phyloP scores from a whole-genome alignment of 1,140 invertebrate species.

The Thaumetopoea pityocampa region DNA sequence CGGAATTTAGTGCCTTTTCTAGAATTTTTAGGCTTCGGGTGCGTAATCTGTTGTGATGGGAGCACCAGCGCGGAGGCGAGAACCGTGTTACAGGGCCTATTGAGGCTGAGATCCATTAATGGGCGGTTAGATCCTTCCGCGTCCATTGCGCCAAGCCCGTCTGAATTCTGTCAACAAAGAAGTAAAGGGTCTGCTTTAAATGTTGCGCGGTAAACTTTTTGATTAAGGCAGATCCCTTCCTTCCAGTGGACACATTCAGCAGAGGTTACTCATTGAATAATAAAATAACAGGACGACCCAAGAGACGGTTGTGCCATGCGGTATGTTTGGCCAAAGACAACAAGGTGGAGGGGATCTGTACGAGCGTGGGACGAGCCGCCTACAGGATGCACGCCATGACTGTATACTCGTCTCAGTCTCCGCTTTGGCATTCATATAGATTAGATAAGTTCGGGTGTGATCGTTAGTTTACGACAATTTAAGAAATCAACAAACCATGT shows the following conservation, averaged over 20 bases:
- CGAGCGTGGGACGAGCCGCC: no score
- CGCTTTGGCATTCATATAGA: no score
- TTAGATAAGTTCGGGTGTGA: no score
- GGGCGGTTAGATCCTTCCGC: slow-evolving; percentile 14
- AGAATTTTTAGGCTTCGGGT: slow-evolving; percentile 16
- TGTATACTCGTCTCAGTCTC: no score
- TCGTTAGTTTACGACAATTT: no score
- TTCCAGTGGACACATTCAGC: slow-evolving; percentile 41
- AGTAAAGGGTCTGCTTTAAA: slow-evolving; percentile 77
- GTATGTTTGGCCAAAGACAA: background rate
- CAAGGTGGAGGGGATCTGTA: background rate
- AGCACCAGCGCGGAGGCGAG: slow-evolving; percentile 28
- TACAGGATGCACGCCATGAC: no score
- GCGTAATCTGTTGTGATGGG: slow-evolving; percentile 22
- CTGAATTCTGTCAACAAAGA: slow-evolving; percentile 81
- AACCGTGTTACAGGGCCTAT: slow-evolving; percentile 15
- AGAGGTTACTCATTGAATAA: slow-evolving; percentile 3
- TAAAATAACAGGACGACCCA: slow-evolving; percentile 40
- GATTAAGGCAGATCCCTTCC: slow-evolving; percentile 60
- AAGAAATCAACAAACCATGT: no score
- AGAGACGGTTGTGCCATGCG: background rate
- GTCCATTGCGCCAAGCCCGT: slow-evolving; percentile 14
- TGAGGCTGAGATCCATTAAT: slow-evolving; percentile 23
- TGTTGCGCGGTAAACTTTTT: slow-evolving; percentile 6
- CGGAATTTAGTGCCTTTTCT: slow-evolving; percentile 80